A percentile compares a stretch with the other conserved stretches of the same genome.
Evolutionary conservation across 92 coral and sea anemone species (phyloP).

Genomic region (Chrysogorgia sp.): DNA sequence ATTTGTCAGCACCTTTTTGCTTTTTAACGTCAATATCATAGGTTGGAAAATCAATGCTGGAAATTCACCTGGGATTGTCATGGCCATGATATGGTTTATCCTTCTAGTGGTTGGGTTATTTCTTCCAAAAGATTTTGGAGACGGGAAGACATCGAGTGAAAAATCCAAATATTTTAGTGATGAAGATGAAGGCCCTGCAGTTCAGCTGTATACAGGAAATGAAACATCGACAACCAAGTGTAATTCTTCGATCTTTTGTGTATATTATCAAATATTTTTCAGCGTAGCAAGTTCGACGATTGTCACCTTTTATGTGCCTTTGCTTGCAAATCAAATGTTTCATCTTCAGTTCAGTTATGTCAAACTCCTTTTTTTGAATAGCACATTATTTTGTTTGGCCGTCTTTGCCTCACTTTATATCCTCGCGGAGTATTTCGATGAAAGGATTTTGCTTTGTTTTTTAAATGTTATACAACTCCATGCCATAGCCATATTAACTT

Average conservation of each 20-base stretch:
- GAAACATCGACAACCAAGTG: no score
- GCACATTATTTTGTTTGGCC: slow-evolving; percentile 8
- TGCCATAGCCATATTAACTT: slow-evolving; percentile 1
- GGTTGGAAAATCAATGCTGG: slow-evolving; percentile 1
- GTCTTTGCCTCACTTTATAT: background rate
- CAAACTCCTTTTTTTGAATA: slow-evolving; percentile 12
- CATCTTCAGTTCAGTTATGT: slow-evolving; percentile 24
- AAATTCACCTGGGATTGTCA: background rate
- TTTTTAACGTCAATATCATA: background rate
- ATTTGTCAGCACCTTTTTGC: background rate
- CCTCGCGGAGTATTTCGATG: slow-evolving; percentile 12
- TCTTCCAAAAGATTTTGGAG: background rate
- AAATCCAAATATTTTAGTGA: no score
- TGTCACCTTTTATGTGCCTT: slow-evolving; percentile 26
- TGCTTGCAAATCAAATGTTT: slow-evolving; percentile 16
- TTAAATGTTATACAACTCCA: slow-evolving; percentile 7
- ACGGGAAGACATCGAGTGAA: no score
- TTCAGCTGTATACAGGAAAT: no score
- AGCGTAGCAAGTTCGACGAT: slow-evolving; percentile 10
- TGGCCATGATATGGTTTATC: background rate
- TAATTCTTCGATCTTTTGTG: background rate
- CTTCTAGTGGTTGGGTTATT: background rate
- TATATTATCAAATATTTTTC: slow-evolving; percentile 17
- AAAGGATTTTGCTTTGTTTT: background rate
- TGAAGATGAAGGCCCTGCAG: no score